These are phyloP conservation scores for Thinocorus orbignyianus DNA, from an alignment of 2,113 vertebrate species.

Conservation along the genomic window DNA sequence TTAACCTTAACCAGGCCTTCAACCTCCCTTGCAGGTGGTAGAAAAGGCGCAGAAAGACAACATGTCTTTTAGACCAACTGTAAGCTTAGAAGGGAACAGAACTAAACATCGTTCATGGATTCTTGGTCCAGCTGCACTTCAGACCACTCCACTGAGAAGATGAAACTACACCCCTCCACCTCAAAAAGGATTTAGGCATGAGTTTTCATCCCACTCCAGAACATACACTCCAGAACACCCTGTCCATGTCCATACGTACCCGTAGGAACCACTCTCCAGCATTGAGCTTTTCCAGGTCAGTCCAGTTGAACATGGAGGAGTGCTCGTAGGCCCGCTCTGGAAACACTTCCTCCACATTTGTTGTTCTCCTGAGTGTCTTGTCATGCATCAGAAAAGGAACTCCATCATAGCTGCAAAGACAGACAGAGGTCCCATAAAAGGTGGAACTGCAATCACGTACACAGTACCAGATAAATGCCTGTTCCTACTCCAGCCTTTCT, in stretches of 20 bases:
- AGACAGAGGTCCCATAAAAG: neutral
- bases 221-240: neutral
- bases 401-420: constrained; percentile 83
- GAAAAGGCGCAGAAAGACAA: neutral
- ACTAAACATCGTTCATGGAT: neutral
- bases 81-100: neutral
- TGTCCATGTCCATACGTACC: constrained; percentile 59
- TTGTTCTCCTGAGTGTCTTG: constrained; percentile 86
- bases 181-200: neutral
- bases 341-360: constrained; percentile 82
- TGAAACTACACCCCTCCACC: neutral
- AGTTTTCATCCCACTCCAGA: neutral
- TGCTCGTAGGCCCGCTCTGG: constrained; percentile 79
- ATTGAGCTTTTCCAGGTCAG: constrained; percentile 87
- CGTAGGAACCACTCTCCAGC: constrained; percentile 93
- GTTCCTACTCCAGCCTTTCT: neutral
- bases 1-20: neutral
- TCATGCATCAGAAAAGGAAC: constrained; percentile 94
- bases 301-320: constrained; percentile 93
- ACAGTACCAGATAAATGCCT: neutral
- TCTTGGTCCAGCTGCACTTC: neutral
- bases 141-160: neutral
- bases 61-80: neutral
- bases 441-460: fast-evolving
- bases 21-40: neutral